These are phyloP conservation scores for Bacillus rossius DNA, from an alignment of 1,140 invertebrate genomes.

Conservation along the genomic window DNA sequence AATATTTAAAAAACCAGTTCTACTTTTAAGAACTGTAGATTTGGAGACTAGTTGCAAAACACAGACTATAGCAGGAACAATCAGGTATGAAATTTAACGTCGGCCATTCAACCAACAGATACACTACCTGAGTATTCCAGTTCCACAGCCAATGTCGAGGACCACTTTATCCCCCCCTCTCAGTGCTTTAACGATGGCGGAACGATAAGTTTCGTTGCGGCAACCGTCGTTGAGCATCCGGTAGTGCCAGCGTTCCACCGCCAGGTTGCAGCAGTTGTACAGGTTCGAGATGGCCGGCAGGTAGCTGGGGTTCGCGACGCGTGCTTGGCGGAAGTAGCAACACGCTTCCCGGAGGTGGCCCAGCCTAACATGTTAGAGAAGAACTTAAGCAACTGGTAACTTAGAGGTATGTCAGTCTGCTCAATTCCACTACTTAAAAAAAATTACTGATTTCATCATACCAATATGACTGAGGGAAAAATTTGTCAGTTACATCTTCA, in stretches of 20 bases:
- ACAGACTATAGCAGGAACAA: too few relatives aligned
- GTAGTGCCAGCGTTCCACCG: constrained; percentile 73
- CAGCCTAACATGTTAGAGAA: not conserved
- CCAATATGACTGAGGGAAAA: too few relatives aligned
- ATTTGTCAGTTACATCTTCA: too few relatives aligned
- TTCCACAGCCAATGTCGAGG: constrained; percentile 70
- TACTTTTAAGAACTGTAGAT: too few relatives aligned
- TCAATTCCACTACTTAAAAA: too few relatives aligned
- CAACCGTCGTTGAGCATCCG: constrained; percentile 70
- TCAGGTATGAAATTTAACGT: too few relatives aligned
- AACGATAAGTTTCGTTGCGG: constrained; percentile 58
- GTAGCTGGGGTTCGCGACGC: constrained; percentile 27
- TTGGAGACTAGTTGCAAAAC: too few relatives aligned
- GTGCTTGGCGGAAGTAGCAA: constrained; percentile 2
- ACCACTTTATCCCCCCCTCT: constrained; percentile 41
- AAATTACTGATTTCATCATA: too few relatives aligned
- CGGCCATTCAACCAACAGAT: too few relatives aligned
- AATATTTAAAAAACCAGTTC: too few relatives aligned
- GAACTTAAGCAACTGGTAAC: not conserved
- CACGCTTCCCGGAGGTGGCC: constrained; percentile 7
- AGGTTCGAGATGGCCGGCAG: constrained; percentile 38
- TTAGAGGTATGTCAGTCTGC: too few relatives aligned
- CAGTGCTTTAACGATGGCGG: constrained; percentile 49
- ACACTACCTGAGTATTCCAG: constrained; percentile 52
- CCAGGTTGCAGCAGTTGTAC: constrained; percentile 39